A percentile compares a stretch with the other conserved stretches of the same genome.
phyloP scores from a whole-genome alignment of 64 coral and sea anemone genomes.

The Catalaphyllia jardinei region DNA sequence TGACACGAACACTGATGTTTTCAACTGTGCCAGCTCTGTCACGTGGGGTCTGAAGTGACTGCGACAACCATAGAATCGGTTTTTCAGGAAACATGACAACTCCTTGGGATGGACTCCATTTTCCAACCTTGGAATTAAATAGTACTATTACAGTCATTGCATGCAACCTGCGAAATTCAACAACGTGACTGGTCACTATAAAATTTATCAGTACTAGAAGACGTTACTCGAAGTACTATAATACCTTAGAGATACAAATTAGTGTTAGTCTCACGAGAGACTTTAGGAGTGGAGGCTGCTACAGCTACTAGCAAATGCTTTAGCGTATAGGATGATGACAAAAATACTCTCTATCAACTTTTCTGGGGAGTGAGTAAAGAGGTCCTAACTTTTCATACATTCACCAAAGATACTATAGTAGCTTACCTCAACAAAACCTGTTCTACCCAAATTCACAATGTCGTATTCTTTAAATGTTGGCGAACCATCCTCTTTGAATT shows the following conservation, averaged over 20 bases:
- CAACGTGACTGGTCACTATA: too few relatives aligned
- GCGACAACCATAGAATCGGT: constrained; percentile 55
- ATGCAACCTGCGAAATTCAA: not conserved
- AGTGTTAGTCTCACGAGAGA: too few relatives aligned
- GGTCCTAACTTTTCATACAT: not conserved
- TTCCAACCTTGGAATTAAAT: constrained; percentile 39
- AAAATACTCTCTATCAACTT: too few relatives aligned
- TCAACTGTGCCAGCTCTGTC: constrained; percentile 46
- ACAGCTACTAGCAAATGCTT: too few relatives aligned
- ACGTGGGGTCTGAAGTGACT: constrained; percentile 16
- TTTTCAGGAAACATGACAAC: constrained; percentile 47
- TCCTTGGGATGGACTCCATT: constrained; percentile 34
- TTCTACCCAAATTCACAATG: constrained; percentile 58
- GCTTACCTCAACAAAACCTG: constrained; percentile 53
- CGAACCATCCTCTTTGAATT: constrained; percentile 36
- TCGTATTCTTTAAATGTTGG: constrained; percentile 49
- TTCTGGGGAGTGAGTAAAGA: too few relatives aligned
- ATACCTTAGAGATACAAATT: too few relatives aligned
- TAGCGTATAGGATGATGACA: too few relatives aligned
- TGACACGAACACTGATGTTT: constrained; percentile 52
- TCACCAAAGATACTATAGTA: too few relatives aligned
- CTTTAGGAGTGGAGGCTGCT: too few relatives aligned
- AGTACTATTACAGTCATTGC: not conserved
- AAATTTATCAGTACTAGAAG: too few relatives aligned
- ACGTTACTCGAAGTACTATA: too few relatives aligned